A percentile compares a stretch with the other conserved stretches of the same genome.
Conservation (phyloP, 2,113 vertebrate genomes). For the Aptenodytes patagonicus region DNA sequence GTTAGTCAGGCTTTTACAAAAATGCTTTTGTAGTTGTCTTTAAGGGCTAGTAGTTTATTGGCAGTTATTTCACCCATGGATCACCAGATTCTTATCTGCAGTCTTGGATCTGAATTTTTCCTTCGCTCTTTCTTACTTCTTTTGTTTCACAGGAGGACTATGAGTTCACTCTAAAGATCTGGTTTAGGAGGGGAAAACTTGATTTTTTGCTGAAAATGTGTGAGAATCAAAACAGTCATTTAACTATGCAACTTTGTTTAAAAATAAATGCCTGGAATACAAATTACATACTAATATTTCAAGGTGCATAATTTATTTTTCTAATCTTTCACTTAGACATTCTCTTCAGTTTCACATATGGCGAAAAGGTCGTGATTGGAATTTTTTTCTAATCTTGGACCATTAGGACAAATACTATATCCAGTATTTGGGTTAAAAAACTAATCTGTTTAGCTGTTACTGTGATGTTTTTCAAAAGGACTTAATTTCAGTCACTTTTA, state of each 20-base stretch:
- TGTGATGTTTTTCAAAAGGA: background rate
- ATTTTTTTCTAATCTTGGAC: background rate
- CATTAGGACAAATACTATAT: background rate
- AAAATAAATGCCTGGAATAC: background rate
- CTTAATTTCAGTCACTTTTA: conserved; percentile 21
- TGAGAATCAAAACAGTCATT: background rate
- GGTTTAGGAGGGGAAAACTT: background rate
- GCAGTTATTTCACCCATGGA: background rate
- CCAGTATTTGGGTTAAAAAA: conserved; percentile 10
- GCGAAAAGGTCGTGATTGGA: background rate
- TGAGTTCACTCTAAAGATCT: background rate
- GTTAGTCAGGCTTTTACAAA: conserved; percentile 41
- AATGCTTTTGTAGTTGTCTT: conserved; percentile 43
- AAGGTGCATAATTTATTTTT: background rate
- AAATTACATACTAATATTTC: background rate
- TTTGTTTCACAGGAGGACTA: background rate
- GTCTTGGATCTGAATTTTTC: too few species aligned
- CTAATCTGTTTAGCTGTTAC: conserved; percentile 22
- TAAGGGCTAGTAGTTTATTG: conserved; percentile 9
- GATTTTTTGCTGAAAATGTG: background rate
- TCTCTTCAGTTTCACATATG: background rate
- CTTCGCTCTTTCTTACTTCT: background rate
- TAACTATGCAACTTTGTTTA: background rate
- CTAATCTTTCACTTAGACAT: background rate
- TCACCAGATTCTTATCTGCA: background rate